A percentile compares a stretch with the other conserved stretches of the same genome.
phyloP scores from a whole-genome alignment of 2,797 vertebrate genomes.

The Lerista edwardsae region DNA sequence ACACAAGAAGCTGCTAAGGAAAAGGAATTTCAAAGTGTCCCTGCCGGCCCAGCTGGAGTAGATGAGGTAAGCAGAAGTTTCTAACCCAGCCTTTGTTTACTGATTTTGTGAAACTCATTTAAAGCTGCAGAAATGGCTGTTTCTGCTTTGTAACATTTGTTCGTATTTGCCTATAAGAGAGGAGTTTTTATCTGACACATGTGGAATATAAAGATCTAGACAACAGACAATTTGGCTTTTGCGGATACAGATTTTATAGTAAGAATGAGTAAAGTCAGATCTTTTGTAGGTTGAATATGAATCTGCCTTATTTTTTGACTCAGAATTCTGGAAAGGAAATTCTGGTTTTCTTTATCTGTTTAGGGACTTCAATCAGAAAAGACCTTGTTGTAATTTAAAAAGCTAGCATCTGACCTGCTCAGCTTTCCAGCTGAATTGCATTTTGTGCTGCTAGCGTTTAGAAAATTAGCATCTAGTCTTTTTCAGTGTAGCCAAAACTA shows the following conservation, averaged over 20 bases:
- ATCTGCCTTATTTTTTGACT: no score
- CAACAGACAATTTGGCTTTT: background rate
- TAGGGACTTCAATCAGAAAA: background rate
- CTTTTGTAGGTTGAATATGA: background rate
- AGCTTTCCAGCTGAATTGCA: background rate
- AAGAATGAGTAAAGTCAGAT: background rate
- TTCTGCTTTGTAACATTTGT: background rate
- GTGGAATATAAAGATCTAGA: background rate
- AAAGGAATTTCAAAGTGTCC: conserved; percentile 93
- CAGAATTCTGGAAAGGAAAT: background rate
- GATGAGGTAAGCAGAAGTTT: conserved; percentile 82
- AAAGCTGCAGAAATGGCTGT: background rate
- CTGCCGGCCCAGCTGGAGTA: conserved; percentile 92
- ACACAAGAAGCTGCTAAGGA: conserved; percentile 95
- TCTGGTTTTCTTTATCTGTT: background rate
- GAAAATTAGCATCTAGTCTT: background rate
- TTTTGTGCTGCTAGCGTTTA: background rate
- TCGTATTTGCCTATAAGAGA: background rate
- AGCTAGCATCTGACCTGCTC: background rate
- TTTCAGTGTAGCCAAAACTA: background rate
- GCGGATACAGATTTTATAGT: background rate
- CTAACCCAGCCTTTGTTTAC: background rate
- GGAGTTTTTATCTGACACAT: background rate
- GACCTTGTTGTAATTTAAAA: background rate
- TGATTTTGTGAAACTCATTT: background rate